Conservation (phyloP, 2,888 invertebrate genomes). For the Callosobruchus maculatus region DNA sequence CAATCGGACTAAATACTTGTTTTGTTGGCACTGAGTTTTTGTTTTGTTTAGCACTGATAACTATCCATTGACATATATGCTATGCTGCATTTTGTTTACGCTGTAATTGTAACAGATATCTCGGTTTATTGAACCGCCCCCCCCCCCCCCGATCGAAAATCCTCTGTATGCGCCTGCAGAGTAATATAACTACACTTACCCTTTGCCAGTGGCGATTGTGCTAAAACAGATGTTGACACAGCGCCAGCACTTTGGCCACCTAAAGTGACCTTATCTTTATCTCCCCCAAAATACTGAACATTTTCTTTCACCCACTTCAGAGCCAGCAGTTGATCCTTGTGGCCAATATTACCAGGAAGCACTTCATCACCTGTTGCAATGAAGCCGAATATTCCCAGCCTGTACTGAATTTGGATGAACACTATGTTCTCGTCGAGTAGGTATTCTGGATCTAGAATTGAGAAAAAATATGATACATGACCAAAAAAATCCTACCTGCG, state of each 20-base stretch:
- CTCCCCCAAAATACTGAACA: conserved; percentile 27
- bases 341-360: conserved; percentile 27
- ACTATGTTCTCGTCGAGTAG: conserved; percentile 22
- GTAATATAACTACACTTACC: conserved; percentile 18
- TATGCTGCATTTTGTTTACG: no score
- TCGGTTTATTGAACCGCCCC: no score
- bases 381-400: conserved; percentile 29
- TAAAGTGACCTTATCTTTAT: conserved; percentile 27
- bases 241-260: conserved; percentile 32
- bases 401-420: conserved; percentile 27
- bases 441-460: not conserved
- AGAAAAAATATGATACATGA: no score
- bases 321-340: conserved; percentile 31
- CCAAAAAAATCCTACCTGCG: no score
- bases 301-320: conserved; percentile 28
- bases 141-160: no score
- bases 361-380: conserved; percentile 26
- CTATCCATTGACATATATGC: no score
- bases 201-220: conserved; percentile 23
- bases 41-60: no score
- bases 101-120: no score
- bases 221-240: conserved; percentile 25
- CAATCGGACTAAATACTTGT: no score
- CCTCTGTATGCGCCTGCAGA: no score
- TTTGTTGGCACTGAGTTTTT: no score